phyloP scores from a whole-genome alignment of 2,797 vertebrate genomes.

The Oreortyx pictus region DNA sequence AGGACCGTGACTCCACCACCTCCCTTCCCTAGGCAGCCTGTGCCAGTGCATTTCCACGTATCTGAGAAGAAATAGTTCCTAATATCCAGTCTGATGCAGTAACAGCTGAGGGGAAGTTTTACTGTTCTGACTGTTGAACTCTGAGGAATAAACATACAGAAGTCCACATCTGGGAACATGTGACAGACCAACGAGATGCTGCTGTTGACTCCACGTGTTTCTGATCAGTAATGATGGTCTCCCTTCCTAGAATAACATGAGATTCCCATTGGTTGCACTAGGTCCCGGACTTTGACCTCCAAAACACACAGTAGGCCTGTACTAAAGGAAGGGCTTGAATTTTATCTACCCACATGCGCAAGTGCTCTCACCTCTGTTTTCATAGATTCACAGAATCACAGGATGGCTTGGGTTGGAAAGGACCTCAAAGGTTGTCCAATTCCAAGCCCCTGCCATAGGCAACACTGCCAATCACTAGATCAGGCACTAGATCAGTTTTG shows the following conservation, averaged over 20 bases:
- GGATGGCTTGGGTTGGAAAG: no score
- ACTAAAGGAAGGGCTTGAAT: background rate
- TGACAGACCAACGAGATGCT: background rate
- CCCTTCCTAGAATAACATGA: background rate
- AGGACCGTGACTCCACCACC: no score
- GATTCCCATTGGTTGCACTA: background rate
- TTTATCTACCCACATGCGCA: background rate
- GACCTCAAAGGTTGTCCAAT: no score
- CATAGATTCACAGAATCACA: no score
- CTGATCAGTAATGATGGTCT: background rate
- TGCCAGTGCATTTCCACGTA: no score
- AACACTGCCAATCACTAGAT: no score
- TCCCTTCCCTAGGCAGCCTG: no score
- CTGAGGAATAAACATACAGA: background rate
- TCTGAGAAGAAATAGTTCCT: no score
- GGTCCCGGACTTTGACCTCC: background rate
- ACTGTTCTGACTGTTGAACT: background rate
- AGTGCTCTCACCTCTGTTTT: background rate
- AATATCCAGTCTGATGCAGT: background rate
- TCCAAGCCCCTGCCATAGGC: no score
- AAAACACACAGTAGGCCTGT: background rate
- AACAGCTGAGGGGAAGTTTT: background rate
- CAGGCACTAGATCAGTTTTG: background rate
- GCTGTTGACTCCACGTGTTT: background rate
- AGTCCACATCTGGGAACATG: background rate